Conservation (phyloP, 2,888 invertebrate species). For the Xestia c-nigrum region DNA sequence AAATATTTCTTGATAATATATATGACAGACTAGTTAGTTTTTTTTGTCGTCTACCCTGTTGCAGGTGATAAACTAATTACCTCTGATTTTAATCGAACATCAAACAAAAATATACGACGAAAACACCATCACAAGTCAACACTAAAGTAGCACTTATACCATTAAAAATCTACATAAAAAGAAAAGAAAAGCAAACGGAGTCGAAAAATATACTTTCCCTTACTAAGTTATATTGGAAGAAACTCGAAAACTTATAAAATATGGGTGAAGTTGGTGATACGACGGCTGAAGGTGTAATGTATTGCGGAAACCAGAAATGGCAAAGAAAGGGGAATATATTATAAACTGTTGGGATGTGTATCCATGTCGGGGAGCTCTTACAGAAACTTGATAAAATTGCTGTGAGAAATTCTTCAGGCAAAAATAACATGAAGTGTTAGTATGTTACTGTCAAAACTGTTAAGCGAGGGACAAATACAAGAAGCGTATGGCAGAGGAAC, state of each 20-base stretch:
- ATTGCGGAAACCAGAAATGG: constrained; percentile 59
- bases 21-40: too few species aligned
- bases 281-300: constrained; percentile 64
- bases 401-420: background rate
- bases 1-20: too few species aligned
- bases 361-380: constrained; percentile 10
- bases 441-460: background rate
- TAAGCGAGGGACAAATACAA: too few species aligned
- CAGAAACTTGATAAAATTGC: constrained; percentile 8
- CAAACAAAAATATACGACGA: background rate
- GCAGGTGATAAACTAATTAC: too few species aligned
- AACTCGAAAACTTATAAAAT: constrained; percentile 69
- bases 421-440: background rate
- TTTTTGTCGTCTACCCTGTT: too few species aligned
- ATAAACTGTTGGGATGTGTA: constrained; percentile 47
- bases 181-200: constrained; percentile 47
- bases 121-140: constrained; percentile 12
- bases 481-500: too few species aligned
- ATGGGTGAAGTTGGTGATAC: constrained; percentile 67
- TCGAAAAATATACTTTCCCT: constrained; percentile 59
- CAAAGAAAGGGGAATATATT: constrained; percentile 56
- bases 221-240: constrained; percentile 65
- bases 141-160: constrained; percentile 25
- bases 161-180: constrained; percentile 52
- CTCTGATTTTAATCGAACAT: too few species aligned